Percentiles rank a stretch among this genome's conserved stretches.
phyloP scores from a whole-genome alignment of 2,888 invertebrate species.

The Sinhomidia bicolor region DNA sequence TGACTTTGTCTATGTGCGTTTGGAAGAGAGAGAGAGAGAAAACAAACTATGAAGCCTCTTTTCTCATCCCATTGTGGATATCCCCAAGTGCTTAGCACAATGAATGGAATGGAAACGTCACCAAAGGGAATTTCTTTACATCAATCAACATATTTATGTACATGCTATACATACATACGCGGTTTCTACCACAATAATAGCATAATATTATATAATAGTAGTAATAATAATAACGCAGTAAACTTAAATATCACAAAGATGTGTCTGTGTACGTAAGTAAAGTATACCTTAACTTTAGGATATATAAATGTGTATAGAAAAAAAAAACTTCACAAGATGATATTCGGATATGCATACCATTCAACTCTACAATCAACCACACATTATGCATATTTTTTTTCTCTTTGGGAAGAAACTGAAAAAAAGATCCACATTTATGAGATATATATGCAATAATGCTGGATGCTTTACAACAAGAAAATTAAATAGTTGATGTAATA shows the following conservation, averaged over 20 bases:
- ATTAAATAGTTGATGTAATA: neutral
- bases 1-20: constrained; percentile 5
- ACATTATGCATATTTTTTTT: constrained; percentile 11
- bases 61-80: constrained; percentile 65
- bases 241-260: too few species aligned
- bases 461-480: neutral
- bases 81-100: constrained; percentile 75
- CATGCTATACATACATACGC: neutral
- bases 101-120: constrained; percentile 76
- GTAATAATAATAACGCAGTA: too few species aligned
- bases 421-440: too few species aligned
- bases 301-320: neutral
- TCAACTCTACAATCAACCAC: constrained; percentile 1
- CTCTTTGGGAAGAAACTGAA: too few species aligned
- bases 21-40: constrained; percentile 10
- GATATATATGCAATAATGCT: neutral
- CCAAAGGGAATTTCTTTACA: constrained; percentile 74
- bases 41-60: constrained; percentile 54
- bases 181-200: neutral
- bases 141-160: constrained; percentile 73
- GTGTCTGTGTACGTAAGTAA: too few species aligned
- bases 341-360: neutral
- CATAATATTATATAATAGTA: too few species aligned
- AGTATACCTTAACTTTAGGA: too few species aligned
- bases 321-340: neutral